Conservation (phyloP, 23 tunicate genomes). For the Trididemnum clinides region DNA sequence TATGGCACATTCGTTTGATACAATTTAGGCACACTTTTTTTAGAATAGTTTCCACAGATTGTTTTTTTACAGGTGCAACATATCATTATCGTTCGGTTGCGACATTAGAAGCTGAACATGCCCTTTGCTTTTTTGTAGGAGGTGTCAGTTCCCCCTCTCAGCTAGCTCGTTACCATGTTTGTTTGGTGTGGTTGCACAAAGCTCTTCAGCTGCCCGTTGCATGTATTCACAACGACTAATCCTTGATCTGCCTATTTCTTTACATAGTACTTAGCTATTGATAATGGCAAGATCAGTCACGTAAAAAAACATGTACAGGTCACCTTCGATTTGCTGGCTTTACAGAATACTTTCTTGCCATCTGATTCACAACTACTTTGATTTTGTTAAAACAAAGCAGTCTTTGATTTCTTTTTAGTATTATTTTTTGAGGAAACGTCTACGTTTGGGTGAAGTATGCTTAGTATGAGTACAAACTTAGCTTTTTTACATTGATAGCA, state of each 20-base stretch:
- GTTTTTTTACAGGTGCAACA: neutral
- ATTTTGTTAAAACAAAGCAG: neutral
- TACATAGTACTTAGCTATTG: slow-evolving; percentile 4
- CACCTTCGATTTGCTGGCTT: slow-evolving; percentile 18
- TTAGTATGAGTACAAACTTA: neutral
- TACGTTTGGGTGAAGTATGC: slow-evolving; percentile 13
- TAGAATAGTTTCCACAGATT: neutral
- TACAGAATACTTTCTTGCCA: slow-evolving; percentile 1
- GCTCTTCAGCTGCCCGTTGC: slow-evolving; percentile 28
- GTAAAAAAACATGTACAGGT: neutral
- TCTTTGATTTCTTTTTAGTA: no score
- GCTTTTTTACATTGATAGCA: slow-evolving; percentile 18
- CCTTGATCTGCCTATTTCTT: slow-evolving; percentile 26
- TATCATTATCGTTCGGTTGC: slow-evolving; percentile 4
- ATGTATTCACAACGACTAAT: slow-evolving; percentile 25
- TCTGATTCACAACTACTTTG: slow-evolving; percentile 15
- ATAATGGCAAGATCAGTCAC: slow-evolving; percentile 3
- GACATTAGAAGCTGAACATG: no score
- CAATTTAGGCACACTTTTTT: slow-evolving; percentile 4
- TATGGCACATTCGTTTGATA: neutral
- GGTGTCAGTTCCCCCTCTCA: neutral
- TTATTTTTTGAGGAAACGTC: neutral
- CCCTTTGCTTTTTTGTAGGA: slow-evolving; percentile 5
- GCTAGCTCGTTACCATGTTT: neutral
- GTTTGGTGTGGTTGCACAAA: slow-evolving; percentile 9